Evolutionary conservation across 2,113 vertebrate genomes (phyloP).

Genomic region (Stomatorhinus ivindoensis): DNA sequence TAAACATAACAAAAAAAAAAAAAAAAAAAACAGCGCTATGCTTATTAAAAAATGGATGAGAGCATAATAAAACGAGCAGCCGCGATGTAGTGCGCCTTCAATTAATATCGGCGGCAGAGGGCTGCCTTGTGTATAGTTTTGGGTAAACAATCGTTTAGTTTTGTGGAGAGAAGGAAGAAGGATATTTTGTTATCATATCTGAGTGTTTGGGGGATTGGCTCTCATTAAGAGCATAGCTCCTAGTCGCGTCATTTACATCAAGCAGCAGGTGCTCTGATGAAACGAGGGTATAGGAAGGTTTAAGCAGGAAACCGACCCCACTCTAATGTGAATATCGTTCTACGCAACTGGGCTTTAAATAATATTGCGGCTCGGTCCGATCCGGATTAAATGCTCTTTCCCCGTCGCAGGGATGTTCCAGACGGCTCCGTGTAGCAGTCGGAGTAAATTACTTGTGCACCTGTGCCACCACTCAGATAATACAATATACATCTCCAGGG

Average conservation of each 20-base stretch:
- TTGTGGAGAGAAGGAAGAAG: not conserved
- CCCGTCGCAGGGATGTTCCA: slow-evolving; percentile 59
- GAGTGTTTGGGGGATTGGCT: slow-evolving; percentile 23
- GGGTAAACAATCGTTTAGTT: slow-evolving; percentile 10
- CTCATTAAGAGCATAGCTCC: slow-evolving; percentile 23
- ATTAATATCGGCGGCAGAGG: not conserved
- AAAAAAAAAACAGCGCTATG: not conserved
- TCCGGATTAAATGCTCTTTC: slow-evolving; percentile 71
- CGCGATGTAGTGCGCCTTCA: not conserved
- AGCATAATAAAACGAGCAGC: not conserved
- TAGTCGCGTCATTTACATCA: slow-evolving; percentile 25
- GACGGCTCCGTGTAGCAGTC: slow-evolving; percentile 69
- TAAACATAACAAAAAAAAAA: not conserved
- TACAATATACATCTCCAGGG: slow-evolving; percentile 59
- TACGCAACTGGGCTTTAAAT: slow-evolving; percentile 26
- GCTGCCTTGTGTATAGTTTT: not conserved
- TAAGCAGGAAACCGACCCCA: not conserved
- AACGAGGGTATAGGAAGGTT: slow-evolving; percentile 18
- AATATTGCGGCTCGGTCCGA: slow-evolving; percentile 56
- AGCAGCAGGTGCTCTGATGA: slow-evolving; percentile 22
- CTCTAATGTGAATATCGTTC: slow-evolving; percentile 12
- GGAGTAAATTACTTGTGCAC: slow-evolving; percentile 75
- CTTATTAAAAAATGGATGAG: slow-evolving; percentile 5
- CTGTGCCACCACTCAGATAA: slow-evolving; percentile 73
- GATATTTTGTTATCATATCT: slow-evolving; percentile 6